Evolutionary conservation across 2,797 vertebrate genomes (phyloP), one percentile per base, ranked within the genome.

Genomic region (Lepilemur ruficaudatus): DNA sequence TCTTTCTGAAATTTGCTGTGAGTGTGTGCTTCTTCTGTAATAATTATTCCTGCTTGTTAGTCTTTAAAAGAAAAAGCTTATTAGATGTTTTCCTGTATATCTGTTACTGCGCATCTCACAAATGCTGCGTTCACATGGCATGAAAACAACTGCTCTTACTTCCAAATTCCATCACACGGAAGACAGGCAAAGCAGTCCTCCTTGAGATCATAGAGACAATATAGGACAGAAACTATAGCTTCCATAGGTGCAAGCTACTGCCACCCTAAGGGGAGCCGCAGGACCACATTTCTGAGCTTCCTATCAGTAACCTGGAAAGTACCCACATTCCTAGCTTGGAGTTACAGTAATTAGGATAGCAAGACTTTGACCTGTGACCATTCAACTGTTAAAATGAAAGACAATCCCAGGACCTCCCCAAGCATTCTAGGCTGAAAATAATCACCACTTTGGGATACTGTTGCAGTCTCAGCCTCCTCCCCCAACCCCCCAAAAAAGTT

Each of bases 371-470:
- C 23, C 95, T n/a, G 46, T 18, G 73, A 97, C 89, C 96, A 93
- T 96, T 91, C 72, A 80, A 80, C 84, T 91, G 86, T 96, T 69
- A 23, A 78, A 94, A 88, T 96, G 65, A 25, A 78, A 95, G 93
- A 76, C 76, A 76, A 61, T 0, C 5, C 94, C 70, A 55, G 20
- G 0, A 35, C 15, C 81, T 35, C 52, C 75, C 95, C 28, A 82
- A 95, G 7, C 43, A 76, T 73, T 95, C 96, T 78, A 88, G 83
- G 84, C 80, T 96, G 85, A 90, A 87, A 23, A 95, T 87, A 85
- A 91, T 69, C 63, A 75, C 92, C 95, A 97, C 84, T 63, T 25
- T 82, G 1, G 25, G 84, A 46, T 72, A 17, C 0, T 0, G 22
- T 38, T 91, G 72, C 48, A 84, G 89, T 91, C 97, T 95, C n/a